Percentiles rank a stretch among this genome's conserved stretches.
Evolutionary conservation across 2,113 vertebrate species (phyloP).

Genomic region (Felis chaus): DNA sequence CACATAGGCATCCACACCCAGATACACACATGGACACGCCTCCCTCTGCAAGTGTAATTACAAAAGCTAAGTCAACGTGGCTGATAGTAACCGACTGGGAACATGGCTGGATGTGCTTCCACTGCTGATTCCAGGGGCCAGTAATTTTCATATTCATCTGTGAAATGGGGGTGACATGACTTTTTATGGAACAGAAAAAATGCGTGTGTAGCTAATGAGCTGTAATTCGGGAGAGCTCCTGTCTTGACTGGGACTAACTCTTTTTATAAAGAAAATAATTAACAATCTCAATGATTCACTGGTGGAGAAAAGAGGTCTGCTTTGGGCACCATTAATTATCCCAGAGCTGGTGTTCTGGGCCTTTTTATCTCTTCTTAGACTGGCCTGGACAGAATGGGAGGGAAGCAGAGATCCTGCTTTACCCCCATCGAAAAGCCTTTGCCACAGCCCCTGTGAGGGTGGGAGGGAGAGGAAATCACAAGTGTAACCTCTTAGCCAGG

Average conservation of each 20-base stretch:
- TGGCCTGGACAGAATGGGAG: neutral
- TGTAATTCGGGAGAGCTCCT: slow-evolving; percentile 83
- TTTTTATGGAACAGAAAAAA: slow-evolving; percentile 82
- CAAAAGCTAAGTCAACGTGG: slow-evolving; percentile 38
- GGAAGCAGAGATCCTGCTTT: neutral
- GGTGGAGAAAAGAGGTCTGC: neutral
- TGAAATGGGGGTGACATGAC: slow-evolving; percentile 53
- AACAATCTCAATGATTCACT: slow-evolving; percentile 74
- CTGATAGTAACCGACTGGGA: slow-evolving; percentile 71
- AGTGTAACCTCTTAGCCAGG: neutral
- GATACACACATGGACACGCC: slow-evolving; percentile 18
- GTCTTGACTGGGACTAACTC: slow-evolving; percentile 86
- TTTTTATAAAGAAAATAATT: slow-evolving; percentile 86
- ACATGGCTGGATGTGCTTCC: slow-evolving; percentile 66
- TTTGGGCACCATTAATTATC: slow-evolving; percentile 76
- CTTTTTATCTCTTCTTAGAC: slow-evolving; percentile 57
- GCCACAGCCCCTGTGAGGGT: neutral
- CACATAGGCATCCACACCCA: too few species aligned
- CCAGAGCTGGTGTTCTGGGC: slow-evolving; percentile 17
- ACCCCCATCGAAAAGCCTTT: neutral
- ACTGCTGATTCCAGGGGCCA: slow-evolving; percentile 79
- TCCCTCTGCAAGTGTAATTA: slow-evolving; percentile 71
- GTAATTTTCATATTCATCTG: slow-evolving; percentile 77
- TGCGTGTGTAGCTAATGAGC: slow-evolving; percentile 80
- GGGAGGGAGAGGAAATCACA: too few species aligned